Base-by-base conservation (phyloP, 2,888 invertebrate species). In the Ennomos fuscantarius region DNA sequence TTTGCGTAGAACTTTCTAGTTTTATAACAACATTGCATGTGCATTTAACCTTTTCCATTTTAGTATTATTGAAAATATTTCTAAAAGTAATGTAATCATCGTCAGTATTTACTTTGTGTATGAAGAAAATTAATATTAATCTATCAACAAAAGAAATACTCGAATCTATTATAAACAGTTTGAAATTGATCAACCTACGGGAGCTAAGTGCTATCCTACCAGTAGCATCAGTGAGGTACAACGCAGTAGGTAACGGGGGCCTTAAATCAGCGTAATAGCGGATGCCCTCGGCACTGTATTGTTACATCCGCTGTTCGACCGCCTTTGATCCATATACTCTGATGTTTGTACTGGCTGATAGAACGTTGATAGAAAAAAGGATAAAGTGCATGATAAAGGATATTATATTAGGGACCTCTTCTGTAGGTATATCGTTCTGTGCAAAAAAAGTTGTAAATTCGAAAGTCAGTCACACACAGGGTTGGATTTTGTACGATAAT, bases 251-350 rank as follows among this genome's bases (percentile, higher is more conserved):
- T 75, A 74, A 74, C 70, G 68, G 79, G 82, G 81, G 78, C 79
- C 79, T 78, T 81, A 76, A 81, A 81, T 81, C 78, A 82, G 73
- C 75, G 76, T 82, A 80, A 84, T 84, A 79, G 84, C 80, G 84
- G 84, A 84, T 84, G 82, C 81, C 70, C 75, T 72, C 74, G 61
- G 64, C 64, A 60, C 69, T 78, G 77, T 78, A 72, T 63, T 65
- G 68, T 69, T 51, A 60, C 69, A 67, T 70, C 70, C 70, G 70
- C 80, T 80, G 80, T 57, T 81, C 78, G 75, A 78, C 60, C 49
- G 66, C 66, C 64, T 66, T 66, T 66, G 66, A 66, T 65, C 64
- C 61, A 51, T 50, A 59, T 62, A 55, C 58, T 46, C 41, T 60
- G 55, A 60, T 56, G 37, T 43, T 34, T 15, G 32, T 50, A 37